Evolutionary conservation across 2,113 vertebrate genomes (phyloP).

Genomic region (Dinomys branickii): DNA sequence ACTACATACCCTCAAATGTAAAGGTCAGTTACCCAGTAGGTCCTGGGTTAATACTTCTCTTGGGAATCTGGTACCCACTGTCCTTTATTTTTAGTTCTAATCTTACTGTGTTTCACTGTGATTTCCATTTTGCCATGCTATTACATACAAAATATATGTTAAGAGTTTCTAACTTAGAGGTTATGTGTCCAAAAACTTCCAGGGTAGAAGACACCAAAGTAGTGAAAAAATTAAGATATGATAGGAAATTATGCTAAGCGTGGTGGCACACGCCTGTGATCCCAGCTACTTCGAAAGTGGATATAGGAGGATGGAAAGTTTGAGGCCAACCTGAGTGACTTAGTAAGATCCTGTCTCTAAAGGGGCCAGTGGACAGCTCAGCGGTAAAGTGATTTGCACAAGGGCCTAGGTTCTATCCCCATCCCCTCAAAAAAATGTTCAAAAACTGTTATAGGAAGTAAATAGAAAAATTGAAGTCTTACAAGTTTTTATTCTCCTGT

Average conservation of each 20-base stretch:
- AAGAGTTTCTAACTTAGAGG: background rate
- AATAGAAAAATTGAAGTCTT: background rate
- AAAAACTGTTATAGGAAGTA: background rate
- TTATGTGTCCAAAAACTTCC: background rate
- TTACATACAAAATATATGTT: background rate
- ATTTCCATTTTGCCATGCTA: background rate
- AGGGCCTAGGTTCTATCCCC: background rate
- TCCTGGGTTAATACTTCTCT: background rate
- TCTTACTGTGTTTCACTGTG: background rate
- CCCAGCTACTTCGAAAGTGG: background rate
- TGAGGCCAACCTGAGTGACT: background rate
- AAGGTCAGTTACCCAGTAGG: background rate
- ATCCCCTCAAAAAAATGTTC: background rate
- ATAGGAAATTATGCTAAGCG: background rate
- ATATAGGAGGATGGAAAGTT: background rate
- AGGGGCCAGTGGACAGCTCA: background rate
- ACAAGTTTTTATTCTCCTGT: background rate
- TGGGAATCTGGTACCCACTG: background rate
- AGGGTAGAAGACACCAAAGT: background rate
- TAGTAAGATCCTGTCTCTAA: background rate
- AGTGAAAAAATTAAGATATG: background rate
- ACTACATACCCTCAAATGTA: background rate
- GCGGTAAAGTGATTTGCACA: background rate
- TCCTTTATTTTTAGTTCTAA: slow-evolving; percentile 18
- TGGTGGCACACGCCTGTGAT: background rate